phyloP scores from a whole-genome alignment of 2,113 vertebrate species.

The Sander vitreus region DNA sequence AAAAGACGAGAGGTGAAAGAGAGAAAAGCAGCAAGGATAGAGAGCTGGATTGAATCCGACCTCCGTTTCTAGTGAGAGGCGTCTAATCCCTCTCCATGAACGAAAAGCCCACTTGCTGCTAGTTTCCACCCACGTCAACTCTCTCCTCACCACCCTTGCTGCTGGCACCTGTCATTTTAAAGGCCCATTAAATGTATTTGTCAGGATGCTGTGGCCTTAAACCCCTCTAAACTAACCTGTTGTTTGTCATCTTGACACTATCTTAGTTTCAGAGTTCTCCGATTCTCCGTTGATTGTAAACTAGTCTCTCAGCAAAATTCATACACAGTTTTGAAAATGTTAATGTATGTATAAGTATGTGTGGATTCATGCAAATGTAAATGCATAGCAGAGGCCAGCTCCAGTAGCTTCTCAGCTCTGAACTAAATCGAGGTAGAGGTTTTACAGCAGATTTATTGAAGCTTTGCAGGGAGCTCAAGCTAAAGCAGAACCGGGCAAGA shows the following conservation, averaged over 20 bases:
- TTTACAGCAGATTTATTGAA: conserved; percentile 54
- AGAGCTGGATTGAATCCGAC: conserved; percentile 43
- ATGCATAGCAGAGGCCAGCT: neutral
- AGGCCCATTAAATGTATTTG: conserved; percentile 9
- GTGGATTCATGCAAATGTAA: conserved; percentile 24
- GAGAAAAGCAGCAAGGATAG: conserved; percentile 28
- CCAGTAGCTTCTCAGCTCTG: conserved; percentile 5
- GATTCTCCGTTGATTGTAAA: neutral
- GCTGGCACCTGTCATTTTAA: conserved; percentile 7
- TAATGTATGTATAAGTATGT: neutral
- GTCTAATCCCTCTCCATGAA: conserved; percentile 61
- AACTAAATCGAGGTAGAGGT: conserved; percentile 29
- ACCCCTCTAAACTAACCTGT: neutral
- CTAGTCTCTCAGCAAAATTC: conserved; percentile 1
- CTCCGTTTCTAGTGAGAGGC: conserved; percentile 37
- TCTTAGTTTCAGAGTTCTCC: neutral
- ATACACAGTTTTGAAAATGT: neutral
- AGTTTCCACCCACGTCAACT: conserved; percentile 48
- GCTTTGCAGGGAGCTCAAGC: conserved; percentile 52
- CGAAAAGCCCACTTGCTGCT: conserved; percentile 41
- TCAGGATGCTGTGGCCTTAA: conserved; percentile 14
- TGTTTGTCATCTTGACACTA: neutral
- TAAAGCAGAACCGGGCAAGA: conserved; percentile 46
- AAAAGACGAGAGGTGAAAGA: conserved; percentile 30
- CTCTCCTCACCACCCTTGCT: conserved; percentile 14